Base-by-base conservation (phyloP, 2,888 invertebrate genomes). In the Leucoma salicis region DNA sequence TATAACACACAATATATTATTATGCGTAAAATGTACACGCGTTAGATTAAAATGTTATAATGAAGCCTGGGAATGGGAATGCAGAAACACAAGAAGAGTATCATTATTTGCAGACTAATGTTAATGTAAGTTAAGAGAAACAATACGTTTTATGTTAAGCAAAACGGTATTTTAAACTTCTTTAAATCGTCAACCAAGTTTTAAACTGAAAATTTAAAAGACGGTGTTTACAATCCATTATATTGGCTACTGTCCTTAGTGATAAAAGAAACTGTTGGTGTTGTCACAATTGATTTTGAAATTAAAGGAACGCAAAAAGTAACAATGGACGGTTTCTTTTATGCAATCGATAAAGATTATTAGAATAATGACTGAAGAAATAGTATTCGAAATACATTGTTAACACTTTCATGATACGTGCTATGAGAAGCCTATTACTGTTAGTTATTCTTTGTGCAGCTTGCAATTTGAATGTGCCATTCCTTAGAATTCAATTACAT, bases 401-500 rank as follows among this genome's bases (percentile, higher is more conserved):
- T 21, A 21, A 21, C 6, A 21, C 21, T 8, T 21, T 21, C 21
- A 21, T 5, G 21, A 21, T 27, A 27, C 27, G 12, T 27, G 12
- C 3, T 11, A 12, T 21, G 4, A 21, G n/a, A n/a, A n/a, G 27
- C n/a, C n/a, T 27, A 27, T 12, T 11, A 27, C 12, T 10, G 2
- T 1, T 2, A 27, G 8, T 10, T 14, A n/a, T 29, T 21, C 12
- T 13, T 21, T 28, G 11, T 18, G 21, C 14, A 15, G 24, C 4
- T n/a, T 18, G 11, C 16, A 35, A 33, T 32, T 38, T 28, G 36
- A 41, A 47, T 18, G 13, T 40, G 18, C 18, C 8, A 44, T 46
- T 53, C 39, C 35, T 43, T 15, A 33, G 28, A 33, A 44, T 59
- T 57, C 33, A 44, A 49, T 57, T 51, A 46, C 24, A 31, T 37